Base-by-base conservation (phyloP, 2,888 invertebrate species). In the Stictocephala bisonia region DNA sequence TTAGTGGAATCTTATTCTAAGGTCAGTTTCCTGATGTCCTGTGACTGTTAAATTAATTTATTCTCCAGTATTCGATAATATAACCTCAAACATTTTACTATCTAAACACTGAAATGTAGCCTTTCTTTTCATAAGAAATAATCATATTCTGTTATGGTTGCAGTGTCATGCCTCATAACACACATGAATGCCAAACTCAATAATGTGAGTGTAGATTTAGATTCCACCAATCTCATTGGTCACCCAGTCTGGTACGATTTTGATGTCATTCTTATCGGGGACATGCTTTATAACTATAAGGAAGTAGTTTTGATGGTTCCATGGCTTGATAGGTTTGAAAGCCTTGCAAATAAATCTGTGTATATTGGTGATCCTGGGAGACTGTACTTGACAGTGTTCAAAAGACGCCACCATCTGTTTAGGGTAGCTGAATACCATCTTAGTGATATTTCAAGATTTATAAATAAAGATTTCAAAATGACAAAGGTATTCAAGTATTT, bases 281-380 rank as follows among this genome's bases (percentile, higher is more conserved):
- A 91, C 81, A 87, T 91, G 86, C 88, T 91, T 78, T 91, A 91
- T 80, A 90, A 91, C 80, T 85, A 87, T 74, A 86, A 87, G 66
- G 87, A 89, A 73, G 86, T 87, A 0, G 83, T 82, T 6, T 60
- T 80, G 13, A 80, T 90, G 31, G 85, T 88, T 74, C 81, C 84
- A 0, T 90, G 90, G 90, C 82, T 90, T 0, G 78, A 81, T 20
- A 77, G 76, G 1, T 78, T 88, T 22, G 81, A 79, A 11, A 75
- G 68, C 0, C 72, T 80, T 6, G 85, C 85, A 0, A 86, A 85
- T 81, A 83, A 68, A 31, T 35, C 79, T 82, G 83, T 90, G 29
- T 80, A 88, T 35, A 84, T 90, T 31, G 89, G 88, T 0, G 90
- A 90, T 80, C 90, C 90, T 0, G 90, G 90, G 0, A 82, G 89